Conservation (phyloP, 2,113 vertebrate species). For the Poeciliopsis occidentalis region DNA sequence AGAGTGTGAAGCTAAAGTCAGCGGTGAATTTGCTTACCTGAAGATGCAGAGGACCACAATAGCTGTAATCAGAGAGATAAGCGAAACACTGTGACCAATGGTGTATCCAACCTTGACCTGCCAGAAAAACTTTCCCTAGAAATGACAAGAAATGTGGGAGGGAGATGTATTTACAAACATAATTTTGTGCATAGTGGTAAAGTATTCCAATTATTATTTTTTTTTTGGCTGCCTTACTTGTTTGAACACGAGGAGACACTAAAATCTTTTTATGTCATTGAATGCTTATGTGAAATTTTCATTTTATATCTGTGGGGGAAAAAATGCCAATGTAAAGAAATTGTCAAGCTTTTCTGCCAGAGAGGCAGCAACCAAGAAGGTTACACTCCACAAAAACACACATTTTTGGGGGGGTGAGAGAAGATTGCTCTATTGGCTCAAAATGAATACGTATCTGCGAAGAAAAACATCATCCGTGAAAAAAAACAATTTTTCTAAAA, state of each 20-base stretch:
- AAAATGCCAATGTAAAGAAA: too few relatives aligned
- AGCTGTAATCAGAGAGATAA: constrained; percentile 86
- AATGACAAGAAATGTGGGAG: not conserved
- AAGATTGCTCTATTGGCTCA: not conserved
- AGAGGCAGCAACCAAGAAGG: not conserved
- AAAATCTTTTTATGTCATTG: too few relatives aligned
- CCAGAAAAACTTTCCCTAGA: constrained; percentile 82
- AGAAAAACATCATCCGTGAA: not conserved
- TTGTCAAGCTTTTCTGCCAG: too few relatives aligned
- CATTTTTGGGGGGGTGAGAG: not conserved
- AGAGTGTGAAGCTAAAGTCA: not conserved
- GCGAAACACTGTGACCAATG: constrained; percentile 90
- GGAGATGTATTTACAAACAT: too few relatives aligned
- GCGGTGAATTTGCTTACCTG: constrained; percentile 78
- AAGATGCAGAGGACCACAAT: constrained; percentile 90
- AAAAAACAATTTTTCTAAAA: not conserved
- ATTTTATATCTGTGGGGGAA: too few relatives aligned
- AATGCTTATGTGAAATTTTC: too few relatives aligned
- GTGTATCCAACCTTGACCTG: constrained; percentile 92
- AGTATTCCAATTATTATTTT: too few relatives aligned
- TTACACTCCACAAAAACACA: not conserved
- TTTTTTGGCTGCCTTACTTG: too few relatives aligned
- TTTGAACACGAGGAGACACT: too few relatives aligned
- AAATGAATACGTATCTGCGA: not conserved
- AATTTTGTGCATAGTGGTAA: too few relatives aligned